Base-by-base conservation (phyloP, 2,888 invertebrate genomes). In the Macroteleia sp. region DNA sequence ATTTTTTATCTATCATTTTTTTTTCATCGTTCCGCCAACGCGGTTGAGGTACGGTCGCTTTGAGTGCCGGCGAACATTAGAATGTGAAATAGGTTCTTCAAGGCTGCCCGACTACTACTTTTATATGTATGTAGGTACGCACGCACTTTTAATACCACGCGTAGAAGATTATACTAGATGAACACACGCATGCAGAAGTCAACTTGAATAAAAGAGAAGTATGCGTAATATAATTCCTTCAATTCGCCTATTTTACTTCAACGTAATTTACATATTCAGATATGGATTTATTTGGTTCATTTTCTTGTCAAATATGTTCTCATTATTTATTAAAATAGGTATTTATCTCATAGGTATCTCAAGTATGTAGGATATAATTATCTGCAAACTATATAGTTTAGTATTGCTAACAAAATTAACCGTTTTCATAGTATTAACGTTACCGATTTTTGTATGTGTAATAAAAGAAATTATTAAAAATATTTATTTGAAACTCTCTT, bases 81-180 rank as follows among this genome's bases (percentile, higher is more conserved):
- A 85, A 85, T 85, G 85, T 85, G 81, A 82, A 85, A 83, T 85
- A 82, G 81, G 81, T 81, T 79, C 81, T 82, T 83, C 85, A 85
- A 85, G 85, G 85, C 82, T 85, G 82, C 83, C 69, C 67, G 77
- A 78, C 71, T 73, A 50, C 78, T 74, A 76, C 74, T 73, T 77
- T 78, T 78, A 74, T 73, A 78, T 76, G 67, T 77, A 79, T 81
- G 77, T 82, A 79, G 81, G 80, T 79, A 81, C 80, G 59, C 67
- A 73, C 69, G 79, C 79, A 79, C 75, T 75, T 79, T 79, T 79
- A 70, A 75, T 66, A 71, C 79, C 44, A 50, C 79, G 62, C 74
- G 50, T 64, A 70, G 78, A 78, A 78, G 74, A 79, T 54, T 67
- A 71, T 64, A 59, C 64, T 34, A 59, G 61, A 71, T 67, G 61